These are phyloP conservation scores for Drosophila biarmipes DNA, from an alignment of 1,140 invertebrate genomes.

Conservation along the genomic window DNA sequence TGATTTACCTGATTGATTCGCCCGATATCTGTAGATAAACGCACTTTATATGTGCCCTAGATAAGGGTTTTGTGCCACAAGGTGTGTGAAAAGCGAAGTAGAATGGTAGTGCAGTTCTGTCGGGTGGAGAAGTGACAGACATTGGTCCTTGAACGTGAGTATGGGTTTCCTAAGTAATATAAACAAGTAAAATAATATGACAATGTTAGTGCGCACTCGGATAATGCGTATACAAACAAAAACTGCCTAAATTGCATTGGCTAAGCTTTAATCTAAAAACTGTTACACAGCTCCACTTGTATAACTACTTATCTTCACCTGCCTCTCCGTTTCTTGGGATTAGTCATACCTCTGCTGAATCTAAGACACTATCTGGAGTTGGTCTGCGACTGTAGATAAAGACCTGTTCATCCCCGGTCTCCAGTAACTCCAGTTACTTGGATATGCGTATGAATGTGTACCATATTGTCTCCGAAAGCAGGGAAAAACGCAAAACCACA, in stretches of 20 bases:
- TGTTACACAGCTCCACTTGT: background rate
- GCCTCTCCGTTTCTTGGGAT: background rate
- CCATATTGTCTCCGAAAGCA: slow-evolving; percentile 34
- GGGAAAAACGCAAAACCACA: slow-evolving; percentile 52
- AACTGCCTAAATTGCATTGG: background rate
- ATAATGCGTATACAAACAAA: background rate
- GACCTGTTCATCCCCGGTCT: slow-evolving; percentile 33
- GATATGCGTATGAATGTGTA: slow-evolving; percentile 21
- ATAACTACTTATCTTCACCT: background rate
- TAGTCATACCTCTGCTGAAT: slow-evolving; percentile 17
- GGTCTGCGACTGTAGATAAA: slow-evolving; percentile 16
- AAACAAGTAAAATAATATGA: background rate
- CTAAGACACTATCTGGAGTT: slow-evolving; percentile 17
- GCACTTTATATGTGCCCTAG: slow-evolving; percentile 19
- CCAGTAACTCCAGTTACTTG: slow-evolving; percentile 17
- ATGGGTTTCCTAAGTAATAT: background rate
- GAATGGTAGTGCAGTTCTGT: background rate
- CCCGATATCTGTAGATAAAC: slow-evolving; percentile 32
- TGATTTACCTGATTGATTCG: slow-evolving; percentile 44
- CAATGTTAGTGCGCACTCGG: background rate
- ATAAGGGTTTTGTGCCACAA: slow-evolving; percentile 26
- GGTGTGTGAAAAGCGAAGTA: slow-evolving; percentile 30
- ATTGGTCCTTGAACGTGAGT: slow-evolving; percentile 7
- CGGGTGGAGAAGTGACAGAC: background rate
- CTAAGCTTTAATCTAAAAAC: background rate